Percentiles rank a stretch among this genome's conserved stretches.
Conservation (phyloP, 2,888 invertebrate species). For the Erynnis tages region DNA sequence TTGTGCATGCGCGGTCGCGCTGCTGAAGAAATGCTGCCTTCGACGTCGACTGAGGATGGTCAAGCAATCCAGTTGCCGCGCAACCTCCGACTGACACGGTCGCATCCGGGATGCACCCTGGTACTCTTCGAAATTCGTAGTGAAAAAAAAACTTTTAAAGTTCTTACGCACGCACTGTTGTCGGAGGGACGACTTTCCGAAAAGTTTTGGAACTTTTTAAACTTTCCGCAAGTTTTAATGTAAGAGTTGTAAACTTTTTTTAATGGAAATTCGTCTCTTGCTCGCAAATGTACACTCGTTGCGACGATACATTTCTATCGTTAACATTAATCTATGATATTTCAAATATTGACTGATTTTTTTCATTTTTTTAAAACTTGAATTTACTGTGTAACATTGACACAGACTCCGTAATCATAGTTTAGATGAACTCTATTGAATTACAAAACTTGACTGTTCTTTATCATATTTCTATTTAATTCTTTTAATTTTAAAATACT, state of each 20-base stretch:
- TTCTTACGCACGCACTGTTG: not conserved
- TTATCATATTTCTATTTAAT: too few species aligned
- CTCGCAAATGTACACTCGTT: not conserved
- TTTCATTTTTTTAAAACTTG: too few species aligned
- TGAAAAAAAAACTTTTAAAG: slow-evolving; percentile 30
- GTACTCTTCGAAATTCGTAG: slow-evolving; percentile 29
- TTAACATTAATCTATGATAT: too few species aligned
- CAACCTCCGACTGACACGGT: slow-evolving; percentile 57
- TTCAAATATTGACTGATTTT: too few species aligned
- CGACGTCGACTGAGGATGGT: slow-evolving; percentile 54
- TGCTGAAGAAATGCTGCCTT: slow-evolving; percentile 68
- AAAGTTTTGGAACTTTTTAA: slow-evolving; percentile 27
- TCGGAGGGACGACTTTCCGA: not conserved
- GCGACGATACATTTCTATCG: not conserved
- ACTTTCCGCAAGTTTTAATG: slow-evolving; percentile 40
- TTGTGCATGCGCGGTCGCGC: slow-evolving; percentile 55
- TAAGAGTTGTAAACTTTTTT: slow-evolving; percentile 39
- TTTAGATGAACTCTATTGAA: too few species aligned
- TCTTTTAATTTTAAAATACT: too few species aligned
- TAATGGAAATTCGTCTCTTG: slow-evolving; percentile 49
- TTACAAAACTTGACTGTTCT: too few species aligned
- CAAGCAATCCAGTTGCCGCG: slow-evolving; percentile 67
- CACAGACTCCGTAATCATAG: too few species aligned
- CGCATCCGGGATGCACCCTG: slow-evolving; percentile 60
- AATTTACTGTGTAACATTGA: too few species aligned